Conservation (phyloP, 2,888 invertebrate species). For the Polyommatus iphigenia region DNA sequence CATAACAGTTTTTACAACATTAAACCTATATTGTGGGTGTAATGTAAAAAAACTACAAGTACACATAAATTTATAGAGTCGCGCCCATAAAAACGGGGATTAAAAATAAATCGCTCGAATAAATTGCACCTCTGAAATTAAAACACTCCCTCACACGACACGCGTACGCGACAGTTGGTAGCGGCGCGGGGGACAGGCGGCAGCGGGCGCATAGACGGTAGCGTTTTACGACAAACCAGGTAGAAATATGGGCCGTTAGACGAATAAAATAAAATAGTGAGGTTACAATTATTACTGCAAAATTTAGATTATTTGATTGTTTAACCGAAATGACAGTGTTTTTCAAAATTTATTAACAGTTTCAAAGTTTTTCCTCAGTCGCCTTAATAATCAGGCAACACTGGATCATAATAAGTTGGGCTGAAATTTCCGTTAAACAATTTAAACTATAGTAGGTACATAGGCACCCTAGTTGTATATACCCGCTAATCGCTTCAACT, state of each 20-base stretch:
- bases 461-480: background rate
- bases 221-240: background rate
- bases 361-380: background rate
- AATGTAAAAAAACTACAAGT: constrained; percentile 65
- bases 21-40: constrained; percentile 46
- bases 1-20: constrained; percentile 36
- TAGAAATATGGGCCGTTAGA: background rate
- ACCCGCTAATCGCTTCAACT: background rate
- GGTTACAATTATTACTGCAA: background rate
- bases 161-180: constrained; percentile 62
- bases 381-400: background rate
- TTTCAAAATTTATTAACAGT: background rate
- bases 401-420: background rate
- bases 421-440: background rate
- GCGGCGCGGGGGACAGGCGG: constrained; percentile 37
- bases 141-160: constrained; percentile 77
- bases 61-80: constrained; percentile 76
- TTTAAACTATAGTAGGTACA: background rate
- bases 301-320: background rate
- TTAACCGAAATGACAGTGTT: background rate
- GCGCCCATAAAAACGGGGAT: constrained; percentile 78
- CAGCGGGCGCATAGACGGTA: background rate
- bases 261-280: background rate
- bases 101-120: constrained; percentile 81
- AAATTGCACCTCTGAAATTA: constrained; percentile 80